Evolutionary conservation across 1,140 invertebrate genomes (phyloP), one percentile per base, ranked within the genome.

Genomic region (Camponotus pennsylvanicus): DNA sequence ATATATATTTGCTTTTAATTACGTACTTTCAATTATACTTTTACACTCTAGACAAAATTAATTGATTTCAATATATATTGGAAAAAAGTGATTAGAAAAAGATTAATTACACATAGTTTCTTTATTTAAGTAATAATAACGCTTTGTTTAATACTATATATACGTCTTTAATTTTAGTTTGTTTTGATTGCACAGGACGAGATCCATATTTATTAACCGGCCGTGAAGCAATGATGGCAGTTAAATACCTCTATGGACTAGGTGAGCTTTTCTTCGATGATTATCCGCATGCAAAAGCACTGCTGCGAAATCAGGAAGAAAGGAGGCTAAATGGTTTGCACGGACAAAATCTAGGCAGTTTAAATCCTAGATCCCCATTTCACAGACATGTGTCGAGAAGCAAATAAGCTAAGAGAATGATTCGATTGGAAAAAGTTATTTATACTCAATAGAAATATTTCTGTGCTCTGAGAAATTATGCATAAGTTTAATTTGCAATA

Each of bases 231-330:
- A 92, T 95, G n/a, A 90, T 94, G 69, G 95, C 96, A 5, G 94
- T 96, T 8, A 93, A 91, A 64, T 95, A 94, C 69, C 91, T 96
- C n/a, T 95, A 94, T 45, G 92, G 92, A 4, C 95, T 95, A 9
- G 96, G 96, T 18, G 94, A 96, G 87, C 92, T 96, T 11, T 97
- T 96, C 93, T 97, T 96, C 89, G 94, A 96, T 66, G 95, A 97
- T 64, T 96, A 96, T 86, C 96, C 96, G 1, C 97, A 97, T 86
- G 95, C 95, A n/a, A 92, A 95, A 84, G 95, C 96, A 0, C 86
- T 97, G 8, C 92, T 97, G 1, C 94, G 93, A 55, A 96, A 97
- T 88, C 96, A 97, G 90, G 93, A 96, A 79, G 92, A 96, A n/a
- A 93, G 97, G 77, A 86, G 93, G 21, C 85, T 92, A 18, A 97